Conservation (phyloP, 2,797 vertebrate species). For the Sus cebifrons region DNA sequence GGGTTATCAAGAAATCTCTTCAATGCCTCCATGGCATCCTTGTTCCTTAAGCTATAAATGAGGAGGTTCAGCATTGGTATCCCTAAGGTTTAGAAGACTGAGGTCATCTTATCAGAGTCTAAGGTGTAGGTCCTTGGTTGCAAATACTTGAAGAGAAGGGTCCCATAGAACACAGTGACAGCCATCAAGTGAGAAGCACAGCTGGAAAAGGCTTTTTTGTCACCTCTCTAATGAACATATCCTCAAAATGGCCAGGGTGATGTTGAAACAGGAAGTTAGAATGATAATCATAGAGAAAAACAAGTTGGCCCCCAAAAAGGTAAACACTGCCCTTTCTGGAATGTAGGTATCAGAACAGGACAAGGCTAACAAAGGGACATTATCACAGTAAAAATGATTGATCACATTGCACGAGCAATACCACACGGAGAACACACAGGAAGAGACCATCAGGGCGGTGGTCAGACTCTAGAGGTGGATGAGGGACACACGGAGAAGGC, state of each 20-base stretch:
- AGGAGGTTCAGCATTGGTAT: slow-evolving; percentile 80
- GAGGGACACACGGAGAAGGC: slow-evolving; percentile 19
- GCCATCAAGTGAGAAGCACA: slow-evolving; percentile 76
- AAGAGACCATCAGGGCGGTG: background rate
- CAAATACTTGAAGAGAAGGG: slow-evolving; percentile 79
- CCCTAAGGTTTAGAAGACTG: slow-evolving; percentile 72
- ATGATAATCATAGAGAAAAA: slow-evolving; percentile 73
- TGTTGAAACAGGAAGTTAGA: slow-evolving; percentile 73
- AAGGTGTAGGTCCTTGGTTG: slow-evolving; percentile 72
- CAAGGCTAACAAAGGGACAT: slow-evolving; percentile 60
- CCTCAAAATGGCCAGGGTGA: slow-evolving; percentile 69
- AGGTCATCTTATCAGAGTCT: slow-evolving; percentile 77
- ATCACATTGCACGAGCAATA: background rate
- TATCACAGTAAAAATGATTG: slow-evolving; percentile 74
- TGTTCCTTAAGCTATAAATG: slow-evolving; percentile 79
- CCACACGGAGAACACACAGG: slow-evolving; percentile 67
- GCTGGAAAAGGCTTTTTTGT: slow-evolving; percentile 73
- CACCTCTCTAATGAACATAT: slow-evolving; percentile 62
- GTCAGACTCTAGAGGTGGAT: background rate
- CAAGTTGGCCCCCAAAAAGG: slow-evolving; percentile 69
- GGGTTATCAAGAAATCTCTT: background rate
- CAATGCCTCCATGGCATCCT: slow-evolving; percentile 66
- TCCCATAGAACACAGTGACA: slow-evolving; percentile 77
- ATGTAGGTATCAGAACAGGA: slow-evolving; percentile 65
- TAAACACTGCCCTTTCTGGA: slow-evolving; percentile 72